phyloP scores from a whole-genome alignment of 2,797 vertebrate species.

The Ciconia nigra region DNA sequence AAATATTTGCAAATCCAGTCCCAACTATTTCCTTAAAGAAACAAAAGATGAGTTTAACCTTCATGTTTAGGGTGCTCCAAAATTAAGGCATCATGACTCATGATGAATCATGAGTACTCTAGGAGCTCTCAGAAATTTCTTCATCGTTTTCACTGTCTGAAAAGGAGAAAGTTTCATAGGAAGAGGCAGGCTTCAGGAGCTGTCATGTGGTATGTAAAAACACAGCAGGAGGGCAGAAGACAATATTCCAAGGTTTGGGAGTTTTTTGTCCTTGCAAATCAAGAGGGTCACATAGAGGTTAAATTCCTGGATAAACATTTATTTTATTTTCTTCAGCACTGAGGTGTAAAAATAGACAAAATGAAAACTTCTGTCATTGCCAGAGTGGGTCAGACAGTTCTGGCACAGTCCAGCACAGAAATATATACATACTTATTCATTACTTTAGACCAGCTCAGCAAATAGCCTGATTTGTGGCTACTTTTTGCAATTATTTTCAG shows the following conservation, averaged over 20 bases:
- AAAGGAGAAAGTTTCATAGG: not conserved
- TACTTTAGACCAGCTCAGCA: not conserved
- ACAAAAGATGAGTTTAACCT: not conserved
- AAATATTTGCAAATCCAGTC: not conserved
- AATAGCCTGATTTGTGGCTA: not conserved
- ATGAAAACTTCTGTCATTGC: not conserved
- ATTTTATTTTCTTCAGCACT: not conserved
- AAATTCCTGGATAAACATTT: not conserved
- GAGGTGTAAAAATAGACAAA: not conserved
- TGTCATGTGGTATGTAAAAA: not conserved
- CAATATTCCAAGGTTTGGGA: not conserved
- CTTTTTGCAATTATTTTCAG: slow-evolving; percentile 8
- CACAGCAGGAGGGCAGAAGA: not conserved
- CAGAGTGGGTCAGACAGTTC: not conserved
- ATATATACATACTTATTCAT: not conserved
- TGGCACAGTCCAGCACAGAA: not conserved
- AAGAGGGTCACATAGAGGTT: not conserved
- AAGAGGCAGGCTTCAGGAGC: not conserved
- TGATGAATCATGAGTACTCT: slow-evolving; percentile 14
- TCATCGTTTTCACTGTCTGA: not conserved
- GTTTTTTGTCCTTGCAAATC: not conserved
- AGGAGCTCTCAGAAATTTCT: not conserved
- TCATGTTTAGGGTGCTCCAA: not conserved
- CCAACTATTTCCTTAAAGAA: not conserved
- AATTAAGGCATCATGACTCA: slow-evolving; percentile 29